Percentiles rank a stretch among this genome's conserved stretches.
These are phyloP conservation scores for Megaptera novaeangliae DNA, from an alignment of 2,113 vertebrate genomes.

Conservation along the genomic window DNA sequence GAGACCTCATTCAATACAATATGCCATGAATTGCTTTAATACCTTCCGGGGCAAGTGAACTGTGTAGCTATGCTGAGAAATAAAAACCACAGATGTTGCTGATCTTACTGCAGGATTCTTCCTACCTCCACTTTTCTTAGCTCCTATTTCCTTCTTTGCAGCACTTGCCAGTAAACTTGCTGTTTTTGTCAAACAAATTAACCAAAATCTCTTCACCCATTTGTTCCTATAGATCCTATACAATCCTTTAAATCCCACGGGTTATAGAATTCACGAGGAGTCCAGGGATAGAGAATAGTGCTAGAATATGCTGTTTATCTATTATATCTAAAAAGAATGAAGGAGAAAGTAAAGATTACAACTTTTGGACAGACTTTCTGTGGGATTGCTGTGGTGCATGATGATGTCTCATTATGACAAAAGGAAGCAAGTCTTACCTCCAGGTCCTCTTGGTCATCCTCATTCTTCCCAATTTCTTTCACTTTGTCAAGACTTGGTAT, in stretches of 20 bases:
- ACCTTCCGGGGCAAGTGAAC: neutral
- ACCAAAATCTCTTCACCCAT: neutral
- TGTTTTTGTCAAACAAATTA: neutral
- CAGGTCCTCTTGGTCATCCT: neutral
- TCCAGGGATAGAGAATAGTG: neutral
- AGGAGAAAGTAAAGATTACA: neutral
- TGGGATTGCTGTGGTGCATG: neutral
- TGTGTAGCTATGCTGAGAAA: neutral
- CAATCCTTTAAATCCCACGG: neutral
- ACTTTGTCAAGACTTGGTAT: neutral
- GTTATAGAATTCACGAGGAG: neutral
- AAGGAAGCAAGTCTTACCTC: constrained; percentile 19
- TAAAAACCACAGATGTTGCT: neutral
- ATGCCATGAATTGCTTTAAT: neutral
- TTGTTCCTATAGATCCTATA: neutral
- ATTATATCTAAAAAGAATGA: neutral
- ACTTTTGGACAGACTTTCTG: fast-evolving
- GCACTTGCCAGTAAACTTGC: neutral
- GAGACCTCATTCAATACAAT: neutral
- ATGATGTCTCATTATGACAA: fast-evolving
- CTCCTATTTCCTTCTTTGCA: neutral
- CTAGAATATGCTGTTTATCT: neutral
- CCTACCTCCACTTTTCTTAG: neutral
- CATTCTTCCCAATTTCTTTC: fast-evolving
- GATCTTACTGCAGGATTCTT: neutral